phyloP scores from a whole-genome alignment of 1,140 invertebrate species.

The Zaprionus vittiger region DNA sequence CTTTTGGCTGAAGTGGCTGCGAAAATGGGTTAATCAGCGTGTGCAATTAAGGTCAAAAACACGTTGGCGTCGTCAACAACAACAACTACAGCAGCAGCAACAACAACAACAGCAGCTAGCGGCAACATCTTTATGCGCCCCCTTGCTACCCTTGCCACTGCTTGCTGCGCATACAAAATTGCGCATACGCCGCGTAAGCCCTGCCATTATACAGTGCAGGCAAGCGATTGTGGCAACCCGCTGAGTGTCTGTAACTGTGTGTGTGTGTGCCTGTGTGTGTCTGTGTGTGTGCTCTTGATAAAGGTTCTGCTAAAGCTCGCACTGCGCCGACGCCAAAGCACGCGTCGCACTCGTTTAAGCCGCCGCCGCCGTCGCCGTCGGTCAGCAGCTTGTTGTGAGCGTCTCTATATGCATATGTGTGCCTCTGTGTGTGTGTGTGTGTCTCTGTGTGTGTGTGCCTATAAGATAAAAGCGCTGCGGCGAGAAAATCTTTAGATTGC shows the following conservation, averaged over 20 bases:
- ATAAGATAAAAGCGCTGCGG: conserved; percentile 69
- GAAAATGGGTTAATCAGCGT: conserved; percentile 74
- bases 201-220: conserved; percentile 67
- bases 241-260: conserved; percentile 9
- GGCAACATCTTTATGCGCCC: conserved; percentile 24
- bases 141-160: background rate
- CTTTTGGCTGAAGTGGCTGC: conserved; percentile 50
- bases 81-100: background rate
- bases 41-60: conserved; percentile 79
- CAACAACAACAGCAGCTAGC: background rate
- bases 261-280: conserved; percentile 16
- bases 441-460: conserved; percentile 31
- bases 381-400: conserved; percentile 9
- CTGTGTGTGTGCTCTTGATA: conserved; percentile 38
- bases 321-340: conserved; percentile 70
- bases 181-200: conserved; percentile 74
- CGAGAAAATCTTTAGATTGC: conserved; percentile 70
- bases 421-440: background rate
- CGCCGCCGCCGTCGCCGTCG: conserved; percentile 52
- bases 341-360: conserved; percentile 50
- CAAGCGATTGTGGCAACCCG: conserved; percentile 30
- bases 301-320: conserved; percentile 46
- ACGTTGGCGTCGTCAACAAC: conserved; percentile 62
- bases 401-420: conserved; percentile 8
- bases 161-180: conserved; percentile 57